Evolutionary conservation across 2,113 vertebrate genomes (phyloP).

Genomic region (Xenopus laevis): DNA sequence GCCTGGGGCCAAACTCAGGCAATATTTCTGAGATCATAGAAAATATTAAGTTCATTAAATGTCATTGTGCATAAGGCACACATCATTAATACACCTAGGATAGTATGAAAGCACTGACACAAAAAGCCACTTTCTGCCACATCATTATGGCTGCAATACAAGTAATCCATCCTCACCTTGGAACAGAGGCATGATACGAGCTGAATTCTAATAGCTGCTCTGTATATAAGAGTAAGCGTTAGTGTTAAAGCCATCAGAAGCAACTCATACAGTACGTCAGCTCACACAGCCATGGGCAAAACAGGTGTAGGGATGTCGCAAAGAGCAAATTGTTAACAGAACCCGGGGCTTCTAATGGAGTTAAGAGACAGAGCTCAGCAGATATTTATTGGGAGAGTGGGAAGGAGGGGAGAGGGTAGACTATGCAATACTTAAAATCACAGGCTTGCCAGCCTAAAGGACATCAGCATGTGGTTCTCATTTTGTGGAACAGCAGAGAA

Average conservation of each 20-base stretch:
- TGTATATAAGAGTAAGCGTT: slow-evolving; percentile 37
- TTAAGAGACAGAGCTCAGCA: slow-evolving; percentile 14
- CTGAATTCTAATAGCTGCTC: neutral
- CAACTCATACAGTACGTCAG: slow-evolving; percentile 54
- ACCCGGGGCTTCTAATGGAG: neutral
- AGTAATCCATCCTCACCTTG: neutral
- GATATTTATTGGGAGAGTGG: neutral
- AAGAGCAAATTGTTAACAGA: slow-evolving; percentile 27
- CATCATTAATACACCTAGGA: neutral
- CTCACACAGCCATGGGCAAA: slow-evolving; percentile 57
- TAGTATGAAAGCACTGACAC: neutral
- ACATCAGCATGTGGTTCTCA: neutral
- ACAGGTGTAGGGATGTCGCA: slow-evolving; percentile 53
- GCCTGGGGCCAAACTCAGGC: too few relatives aligned
- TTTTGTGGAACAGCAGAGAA: neutral
- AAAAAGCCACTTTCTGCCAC: neutral
- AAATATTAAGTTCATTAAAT: slow-evolving; percentile 51
- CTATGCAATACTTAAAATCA: neutral
- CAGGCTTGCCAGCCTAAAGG: neutral
- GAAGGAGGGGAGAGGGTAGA: slow-evolving; percentile 40
- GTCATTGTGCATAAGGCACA: slow-evolving; percentile 12
- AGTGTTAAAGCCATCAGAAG: slow-evolving; percentile 50
- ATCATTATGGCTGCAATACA: neutral
- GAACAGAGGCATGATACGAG: neutral
- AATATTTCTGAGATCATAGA: too few relatives aligned